Evolutionary conservation across 2,113 vertebrate species (phyloP).

Genomic region (Narcine bancroftii): DNA sequence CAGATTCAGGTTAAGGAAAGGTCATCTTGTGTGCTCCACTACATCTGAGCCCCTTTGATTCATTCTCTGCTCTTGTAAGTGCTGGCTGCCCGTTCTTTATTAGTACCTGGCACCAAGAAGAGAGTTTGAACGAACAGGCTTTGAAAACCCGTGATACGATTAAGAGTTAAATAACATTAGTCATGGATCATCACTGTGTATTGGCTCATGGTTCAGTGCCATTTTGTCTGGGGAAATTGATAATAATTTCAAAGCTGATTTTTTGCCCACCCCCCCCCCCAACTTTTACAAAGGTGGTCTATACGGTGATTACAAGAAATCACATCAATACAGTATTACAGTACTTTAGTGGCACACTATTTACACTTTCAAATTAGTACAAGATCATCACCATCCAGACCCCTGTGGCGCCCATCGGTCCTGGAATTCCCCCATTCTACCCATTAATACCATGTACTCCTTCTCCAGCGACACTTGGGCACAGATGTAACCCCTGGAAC

Average conservation of each 20-base stretch:
- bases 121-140: not conserved
- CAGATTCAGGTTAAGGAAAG: constrained; percentile 11
- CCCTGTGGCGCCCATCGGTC: too few relatives aligned
- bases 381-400: too few relatives aligned
- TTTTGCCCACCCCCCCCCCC: too few relatives aligned
- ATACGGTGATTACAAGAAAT: too few relatives aligned
- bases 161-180: constrained; percentile 8
- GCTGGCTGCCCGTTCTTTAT: constrained; percentile 1
- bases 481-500: too few relatives aligned
- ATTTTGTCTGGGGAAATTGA: constrained; percentile 17
- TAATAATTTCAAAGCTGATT: not conserved
- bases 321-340: too few relatives aligned
- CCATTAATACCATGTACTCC: too few relatives aligned
- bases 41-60: constrained; percentile 15
- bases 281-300: too few relatives aligned
- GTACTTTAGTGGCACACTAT: too few relatives aligned
- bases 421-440: too few relatives aligned
- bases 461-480: too few relatives aligned
- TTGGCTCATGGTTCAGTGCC: not conserved
- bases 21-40: not conserved
- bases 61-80: not conserved
- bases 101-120: not conserved
- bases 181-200: constrained; percentile 15
- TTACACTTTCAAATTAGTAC: too few relatives aligned
- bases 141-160: constrained; percentile 11